Evolutionary conservation across 2,888 invertebrate species (phyloP).

Genomic region (Drosophila melanosoma): DNA sequence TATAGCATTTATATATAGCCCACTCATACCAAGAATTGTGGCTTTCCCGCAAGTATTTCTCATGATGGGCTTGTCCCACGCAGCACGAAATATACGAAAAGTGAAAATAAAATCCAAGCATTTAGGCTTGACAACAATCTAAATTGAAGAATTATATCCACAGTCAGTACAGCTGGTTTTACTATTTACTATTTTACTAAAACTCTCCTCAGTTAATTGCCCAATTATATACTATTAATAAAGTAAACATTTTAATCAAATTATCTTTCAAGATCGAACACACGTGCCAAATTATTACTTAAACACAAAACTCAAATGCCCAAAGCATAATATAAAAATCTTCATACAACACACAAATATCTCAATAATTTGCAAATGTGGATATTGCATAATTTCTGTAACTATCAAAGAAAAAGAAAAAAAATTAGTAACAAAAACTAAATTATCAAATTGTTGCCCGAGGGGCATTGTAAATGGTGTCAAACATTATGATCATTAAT

Average conservation of each 20-base stretch:
- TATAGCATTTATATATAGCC: slow-evolving; percentile 51
- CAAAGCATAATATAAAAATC: slow-evolving; percentile 7
- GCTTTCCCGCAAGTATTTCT: slow-evolving; percentile 36
- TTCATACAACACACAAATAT: slow-evolving; percentile 12
- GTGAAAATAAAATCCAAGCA: slow-evolving; percentile 57
- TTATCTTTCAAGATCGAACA: slow-evolving; percentile 19
- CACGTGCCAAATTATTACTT: slow-evolving; percentile 45
- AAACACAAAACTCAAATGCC: slow-evolving; percentile 8
- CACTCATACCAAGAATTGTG: slow-evolving; percentile 62
- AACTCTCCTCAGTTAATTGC: not conserved
- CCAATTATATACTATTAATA: slow-evolving; percentile 21
- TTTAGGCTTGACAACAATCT: slow-evolving; percentile 8
- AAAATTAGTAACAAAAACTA: slow-evolving; percentile 37
- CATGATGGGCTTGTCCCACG: slow-evolving; percentile 14
- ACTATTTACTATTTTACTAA: too few relatives aligned
- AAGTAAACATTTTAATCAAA: slow-evolving; percentile 42
- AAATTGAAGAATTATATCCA: slow-evolving; percentile 5
- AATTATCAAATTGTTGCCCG: slow-evolving; percentile 49
- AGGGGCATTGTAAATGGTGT: slow-evolving; percentile 47
- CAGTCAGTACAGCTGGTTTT: slow-evolving; percentile 13
- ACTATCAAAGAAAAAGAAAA: slow-evolving; percentile 24
- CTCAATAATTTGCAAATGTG: slow-evolving; percentile 38
- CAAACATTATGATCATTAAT: slow-evolving; percentile 39
- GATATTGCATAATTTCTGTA: slow-evolving; percentile 52
- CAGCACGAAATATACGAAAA: slow-evolving; percentile 37